These are phyloP conservation scores for Mustela nigripes DNA, from an alignment of 2,113 vertebrate species.

Conservation along the genomic window DNA sequence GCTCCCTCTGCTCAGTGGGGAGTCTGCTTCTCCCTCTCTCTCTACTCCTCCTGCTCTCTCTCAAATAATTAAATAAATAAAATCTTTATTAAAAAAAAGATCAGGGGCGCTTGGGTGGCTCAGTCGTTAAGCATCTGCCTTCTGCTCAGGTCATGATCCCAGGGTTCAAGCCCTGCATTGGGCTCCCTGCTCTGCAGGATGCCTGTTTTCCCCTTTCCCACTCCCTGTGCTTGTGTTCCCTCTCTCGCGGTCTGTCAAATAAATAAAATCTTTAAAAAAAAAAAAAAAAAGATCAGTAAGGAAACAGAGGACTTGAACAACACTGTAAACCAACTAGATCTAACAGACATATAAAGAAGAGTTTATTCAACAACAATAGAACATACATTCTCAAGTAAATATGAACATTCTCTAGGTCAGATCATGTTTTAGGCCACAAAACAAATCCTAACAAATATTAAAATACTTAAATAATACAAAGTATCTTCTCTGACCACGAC, in stretches of 20 bases:
- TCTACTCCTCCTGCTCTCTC: too few relatives aligned
- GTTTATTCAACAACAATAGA: not conserved
- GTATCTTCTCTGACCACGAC: not conserved
- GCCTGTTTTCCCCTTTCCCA: too few relatives aligned
- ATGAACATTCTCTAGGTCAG: not conserved
- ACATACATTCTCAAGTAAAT: not conserved
- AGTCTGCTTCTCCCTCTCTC: not conserved
- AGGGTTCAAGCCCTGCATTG: too few relatives aligned
- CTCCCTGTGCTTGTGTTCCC: too few relatives aligned
- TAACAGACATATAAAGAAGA: not conserved
- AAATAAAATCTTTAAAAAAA: not conserved
- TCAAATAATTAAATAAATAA: not conserved
- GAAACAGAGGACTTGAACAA: not conserved
- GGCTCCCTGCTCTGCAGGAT: too few relatives aligned
- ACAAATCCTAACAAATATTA: not conserved
- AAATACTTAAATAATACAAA: slow-evolving; percentile 6
- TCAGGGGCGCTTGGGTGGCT: too few relatives aligned
- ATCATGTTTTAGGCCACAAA: not conserved
- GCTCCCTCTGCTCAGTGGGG: not conserved
- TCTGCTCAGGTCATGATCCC: too few relatives aligned
- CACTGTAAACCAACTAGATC: not conserved
- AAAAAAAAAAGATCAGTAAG: not conserved
- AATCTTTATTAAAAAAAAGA: too few relatives aligned
- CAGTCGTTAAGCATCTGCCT: too few relatives aligned
- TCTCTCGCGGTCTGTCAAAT: not conserved